A percentile compares a stretch with the other conserved stretches of the same genome.
Evolutionary conservation across 2,113 vertebrate genomes (phyloP).

Genomic region (Malurus melanocephalus): DNA sequence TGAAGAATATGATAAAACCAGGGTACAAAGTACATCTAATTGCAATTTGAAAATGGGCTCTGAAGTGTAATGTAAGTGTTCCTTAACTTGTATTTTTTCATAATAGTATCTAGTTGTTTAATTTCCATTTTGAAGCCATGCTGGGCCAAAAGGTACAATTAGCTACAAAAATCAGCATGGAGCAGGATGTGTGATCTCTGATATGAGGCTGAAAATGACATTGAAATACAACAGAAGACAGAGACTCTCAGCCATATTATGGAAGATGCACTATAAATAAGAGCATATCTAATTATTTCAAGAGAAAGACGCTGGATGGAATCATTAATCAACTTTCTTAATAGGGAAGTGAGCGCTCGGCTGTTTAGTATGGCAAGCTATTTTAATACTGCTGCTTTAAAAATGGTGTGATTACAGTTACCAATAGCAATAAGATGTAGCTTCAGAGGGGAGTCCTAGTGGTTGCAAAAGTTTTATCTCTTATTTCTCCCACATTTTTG

Average conservation of each 20-base stretch:
- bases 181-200: constrained; percentile 42
- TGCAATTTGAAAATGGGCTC: constrained; percentile 3
- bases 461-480: constrained; percentile 64
- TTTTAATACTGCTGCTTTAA: constrained; percentile 46
- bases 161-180: constrained; percentile 35
- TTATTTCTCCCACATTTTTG: constrained; percentile 54
- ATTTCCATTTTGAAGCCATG: constrained; percentile 27
- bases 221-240: constrained; percentile 44
- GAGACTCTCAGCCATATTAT: constrained; percentile 18
- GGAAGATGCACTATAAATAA: constrained; percentile 39
- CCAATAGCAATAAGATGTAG: constrained; percentile 47
- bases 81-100: constrained; percentile 17
- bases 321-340: constrained; percentile 59
- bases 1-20: constrained; percentile 16
- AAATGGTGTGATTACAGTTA: constrained; percentile 29
- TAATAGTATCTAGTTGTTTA: constrained; percentile 7
- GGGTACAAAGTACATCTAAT: not conserved
- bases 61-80: constrained; percentile 66
- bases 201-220: constrained; percentile 21
- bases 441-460: constrained; percentile 27
- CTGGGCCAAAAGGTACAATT: constrained; percentile 33
- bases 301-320: constrained; percentile 32
- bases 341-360: not conserved
- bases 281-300: constrained; percentile 43
- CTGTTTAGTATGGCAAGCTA: constrained; percentile 16